phyloP scores from a whole-genome alignment of 2,797 vertebrate genomes.

The Parotocinclus haroldoi region DNA sequence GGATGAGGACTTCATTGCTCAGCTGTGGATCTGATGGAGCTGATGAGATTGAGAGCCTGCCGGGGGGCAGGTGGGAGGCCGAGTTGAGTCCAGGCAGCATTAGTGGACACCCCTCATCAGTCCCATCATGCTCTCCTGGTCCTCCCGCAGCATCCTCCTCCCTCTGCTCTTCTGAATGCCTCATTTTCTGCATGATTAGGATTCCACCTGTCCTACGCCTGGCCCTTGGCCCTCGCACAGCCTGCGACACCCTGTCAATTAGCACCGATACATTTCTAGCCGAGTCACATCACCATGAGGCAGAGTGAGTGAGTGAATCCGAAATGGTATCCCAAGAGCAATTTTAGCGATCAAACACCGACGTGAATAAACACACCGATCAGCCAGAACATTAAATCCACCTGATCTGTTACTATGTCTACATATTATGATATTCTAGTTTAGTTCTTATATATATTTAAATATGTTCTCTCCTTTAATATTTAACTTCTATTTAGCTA shows the following conservation, averaged over 20 bases:
- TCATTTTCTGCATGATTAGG: constrained; percentile 81
- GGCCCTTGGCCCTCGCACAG: constrained; percentile 38
- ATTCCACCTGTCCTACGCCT: constrained; percentile 68
- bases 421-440: too few relatives aligned
- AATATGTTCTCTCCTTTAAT: too few relatives aligned
- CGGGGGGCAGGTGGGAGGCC: constrained; percentile 42
- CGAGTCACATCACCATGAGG: constrained; percentile 54
- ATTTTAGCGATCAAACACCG: neutral
- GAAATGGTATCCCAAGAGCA: constrained; percentile 12
- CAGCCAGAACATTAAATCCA: too few relatives aligned
- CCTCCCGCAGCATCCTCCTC: constrained; percentile 40
- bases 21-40: constrained; percentile 41
- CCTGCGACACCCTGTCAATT: constrained; percentile 60
- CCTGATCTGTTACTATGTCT: too few relatives aligned
- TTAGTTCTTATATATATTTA: too few relatives aligned
- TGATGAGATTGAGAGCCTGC: neutral
- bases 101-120: constrained; percentile 66
- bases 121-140: constrained; percentile 41
- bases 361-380: too few relatives aligned
- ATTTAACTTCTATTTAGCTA: too few relatives aligned
- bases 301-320: constrained; percentile 4
- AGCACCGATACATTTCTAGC: constrained; percentile 61
- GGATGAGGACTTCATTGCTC: constrained; percentile 43
- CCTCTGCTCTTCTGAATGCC: constrained; percentile 65
- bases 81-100: constrained; percentile 23